Base-by-base conservation (phyloP, 2,113 vertebrate genomes). In the Channa maculata region DNA sequence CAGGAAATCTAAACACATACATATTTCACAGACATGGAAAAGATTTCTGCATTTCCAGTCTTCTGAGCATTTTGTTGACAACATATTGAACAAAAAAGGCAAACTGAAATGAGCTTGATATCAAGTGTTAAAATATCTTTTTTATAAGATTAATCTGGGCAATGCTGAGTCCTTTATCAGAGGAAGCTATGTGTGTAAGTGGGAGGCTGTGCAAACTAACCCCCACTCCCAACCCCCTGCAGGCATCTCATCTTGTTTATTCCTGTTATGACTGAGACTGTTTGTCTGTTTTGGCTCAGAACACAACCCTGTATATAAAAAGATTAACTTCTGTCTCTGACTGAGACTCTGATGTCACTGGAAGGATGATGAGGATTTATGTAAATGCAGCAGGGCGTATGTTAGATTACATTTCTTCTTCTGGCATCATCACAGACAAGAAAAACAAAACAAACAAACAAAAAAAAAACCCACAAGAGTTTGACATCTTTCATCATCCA, bases 221-320 rank as follows among this genome's bases (percentile, higher is more conserved):
- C 54, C 69, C 43, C 61, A 41, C 50, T 0, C 6, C 7, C n/a
- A n/a, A 13, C 14, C 5, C 57, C 64, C 76, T 59, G 45, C 66
- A 59, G 75, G 61, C 66, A 0, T 74, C 79, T 71, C 80, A 80
- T 89, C 77, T 78, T 83, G 83, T 84, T 86, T 86, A 82, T 71
- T 71, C 60, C 54, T 39, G 36, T 46, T 53, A 12, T 33, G 58
- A 78, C 75, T 63, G 5, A 12, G 38, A 45, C 77, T 62, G 57
- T 55, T 58, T 73, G 68, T 46, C 74, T 75, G 70, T 49, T 63
- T 84, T 63, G 63, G 55, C 60, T 79, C 69, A 53, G 50, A 75
- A 50, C 53, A 36, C 34, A 68, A 48, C 5, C 58, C 55, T 69
- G 78, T 87, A 82, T 83, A 87, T 87, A 82, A 78, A 71, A 71